Conservation (phyloP, 2,888 invertebrate species). For the Hyposoter didymator region DNA sequence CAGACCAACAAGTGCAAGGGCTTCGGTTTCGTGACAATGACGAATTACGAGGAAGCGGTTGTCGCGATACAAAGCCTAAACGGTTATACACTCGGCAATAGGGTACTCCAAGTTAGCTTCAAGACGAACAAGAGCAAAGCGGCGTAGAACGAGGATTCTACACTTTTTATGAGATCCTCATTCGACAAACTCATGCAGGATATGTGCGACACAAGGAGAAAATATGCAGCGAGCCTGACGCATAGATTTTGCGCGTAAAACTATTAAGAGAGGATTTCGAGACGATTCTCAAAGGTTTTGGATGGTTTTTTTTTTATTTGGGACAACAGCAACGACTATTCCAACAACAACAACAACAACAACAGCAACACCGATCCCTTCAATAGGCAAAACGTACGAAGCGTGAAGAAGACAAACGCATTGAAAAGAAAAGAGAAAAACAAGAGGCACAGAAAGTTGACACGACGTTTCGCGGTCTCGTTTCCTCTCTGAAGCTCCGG, state of each 20-base stretch:
- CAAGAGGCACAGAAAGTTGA: constrained; percentile 2
- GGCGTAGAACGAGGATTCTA: constrained; percentile 86
- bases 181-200: constrained; percentile 62
- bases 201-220: constrained; percentile 67
- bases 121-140: constrained; percentile 93
- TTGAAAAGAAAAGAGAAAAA: not conserved
- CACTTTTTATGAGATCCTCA: constrained; percentile 55
- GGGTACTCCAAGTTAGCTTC: constrained; percentile 96
- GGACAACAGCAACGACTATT: constrained; percentile 24
- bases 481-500: constrained; percentile 54
- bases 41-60: constrained; percentile 96
- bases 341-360: constrained; percentile 12
- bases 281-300: constrained; percentile 40
- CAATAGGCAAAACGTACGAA: not conserved
- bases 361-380: constrained; percentile 40
- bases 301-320: not conserved
- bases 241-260: constrained; percentile 58
- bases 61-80: constrained; percentile 96
- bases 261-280: constrained; percentile 24
- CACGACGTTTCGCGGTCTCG: constrained; percentile 46
- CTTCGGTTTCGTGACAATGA: constrained; percentile 98
- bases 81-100: constrained; percentile 95
- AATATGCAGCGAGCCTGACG: constrained; percentile 57
- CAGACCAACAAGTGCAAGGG: constrained; percentile 98
- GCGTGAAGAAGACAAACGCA: not conserved